Percentiles rank a stretch among this genome's conserved stretches.
These are phyloP conservation scores for Myodes glareolus DNA, from an alignment of 2,113 vertebrate genomes.

Conservation along the genomic window DNA sequence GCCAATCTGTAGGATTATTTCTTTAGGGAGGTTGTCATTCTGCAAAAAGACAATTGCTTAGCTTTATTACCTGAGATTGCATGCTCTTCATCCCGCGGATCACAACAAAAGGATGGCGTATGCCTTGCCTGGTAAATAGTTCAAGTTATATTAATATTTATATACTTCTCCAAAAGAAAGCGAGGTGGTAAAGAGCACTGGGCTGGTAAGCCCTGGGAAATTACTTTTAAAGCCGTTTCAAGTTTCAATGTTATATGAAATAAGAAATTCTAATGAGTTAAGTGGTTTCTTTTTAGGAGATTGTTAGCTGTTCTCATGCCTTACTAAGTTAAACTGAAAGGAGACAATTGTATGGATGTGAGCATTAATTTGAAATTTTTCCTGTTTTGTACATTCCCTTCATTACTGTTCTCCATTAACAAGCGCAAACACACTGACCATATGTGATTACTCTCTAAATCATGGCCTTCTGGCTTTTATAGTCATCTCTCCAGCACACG, in stretches of 20 bases:
- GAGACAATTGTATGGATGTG: background rate
- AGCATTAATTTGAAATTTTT: conserved; percentile 43
- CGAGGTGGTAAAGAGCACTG: background rate
- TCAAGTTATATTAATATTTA: conserved; percentile 18
- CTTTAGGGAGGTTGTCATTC: background rate
- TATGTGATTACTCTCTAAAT: conserved; percentile 49
- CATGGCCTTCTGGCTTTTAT: conserved; percentile 27
- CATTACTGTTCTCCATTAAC: background rate
- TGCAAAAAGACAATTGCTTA: background rate
- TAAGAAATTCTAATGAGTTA: conserved; percentile 59
- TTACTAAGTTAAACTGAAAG: conserved; percentile 24
- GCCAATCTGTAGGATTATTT: background rate
- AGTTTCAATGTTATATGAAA: conserved; percentile 48
- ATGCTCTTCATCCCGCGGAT: background rate
- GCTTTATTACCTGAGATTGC: background rate
- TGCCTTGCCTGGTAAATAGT: background rate
- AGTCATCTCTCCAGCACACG: conserved; percentile 35
- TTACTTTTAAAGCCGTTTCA: conserved; percentile 54
- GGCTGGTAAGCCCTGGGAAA: background rate
- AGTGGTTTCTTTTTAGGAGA: conserved; percentile 36
- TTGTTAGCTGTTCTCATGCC: background rate
- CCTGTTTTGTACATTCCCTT: background rate
- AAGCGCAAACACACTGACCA: background rate
- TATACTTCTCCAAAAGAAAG: conserved; percentile 8
- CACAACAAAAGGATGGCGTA: background rate